These are phyloP conservation scores for Drosophila nigritarsus DNA, from an alignment of 2,888 invertebrate genomes.

Conservation along the genomic window DNA sequence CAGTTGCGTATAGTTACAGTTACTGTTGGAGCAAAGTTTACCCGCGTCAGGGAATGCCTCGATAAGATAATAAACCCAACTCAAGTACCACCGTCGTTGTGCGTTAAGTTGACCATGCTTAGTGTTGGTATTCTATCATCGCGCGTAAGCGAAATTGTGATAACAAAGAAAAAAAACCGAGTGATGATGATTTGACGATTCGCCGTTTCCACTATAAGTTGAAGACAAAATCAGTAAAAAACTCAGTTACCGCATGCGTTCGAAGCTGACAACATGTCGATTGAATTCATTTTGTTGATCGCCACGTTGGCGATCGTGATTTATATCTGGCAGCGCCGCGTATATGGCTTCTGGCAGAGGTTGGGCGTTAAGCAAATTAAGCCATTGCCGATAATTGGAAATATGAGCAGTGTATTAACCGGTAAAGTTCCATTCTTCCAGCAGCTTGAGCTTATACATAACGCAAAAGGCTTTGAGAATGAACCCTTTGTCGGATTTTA, in stretches of 20 bases:
- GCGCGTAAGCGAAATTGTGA: not conserved
- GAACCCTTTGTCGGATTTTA: constrained; percentile 80
- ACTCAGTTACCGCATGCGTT: constrained; percentile 28
- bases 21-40: too few relatives aligned
- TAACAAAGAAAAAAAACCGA: not conserved
- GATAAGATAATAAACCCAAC: too few relatives aligned
- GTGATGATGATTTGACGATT: not conserved
- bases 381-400: constrained; percentile 84
- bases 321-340: constrained; percentile 65
- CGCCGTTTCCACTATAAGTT: constrained; percentile 1
- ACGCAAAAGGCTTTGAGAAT: constrained; percentile 62
- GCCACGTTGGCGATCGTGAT: constrained; percentile 45
- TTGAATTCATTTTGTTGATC: constrained; percentile 33
- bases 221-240: rapidly evolving
- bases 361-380: constrained; percentile 79
- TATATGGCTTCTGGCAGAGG: constrained; percentile 74
- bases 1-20: too few relatives aligned
- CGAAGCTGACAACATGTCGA: constrained; percentile 43
- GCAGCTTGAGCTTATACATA: constrained; percentile 71
- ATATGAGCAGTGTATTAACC: constrained; percentile 75
- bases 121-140: not conserved
- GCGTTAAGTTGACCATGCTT: too few relatives aligned
- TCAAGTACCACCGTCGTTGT: too few relatives aligned
- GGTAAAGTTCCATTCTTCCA: constrained; percentile 68
- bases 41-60: too few relatives aligned